Percentiles rank a stretch among this genome's conserved stretches.
Conservation (phyloP, 2,113 vertebrate species). For the Thryonomys swinderianus region DNA sequence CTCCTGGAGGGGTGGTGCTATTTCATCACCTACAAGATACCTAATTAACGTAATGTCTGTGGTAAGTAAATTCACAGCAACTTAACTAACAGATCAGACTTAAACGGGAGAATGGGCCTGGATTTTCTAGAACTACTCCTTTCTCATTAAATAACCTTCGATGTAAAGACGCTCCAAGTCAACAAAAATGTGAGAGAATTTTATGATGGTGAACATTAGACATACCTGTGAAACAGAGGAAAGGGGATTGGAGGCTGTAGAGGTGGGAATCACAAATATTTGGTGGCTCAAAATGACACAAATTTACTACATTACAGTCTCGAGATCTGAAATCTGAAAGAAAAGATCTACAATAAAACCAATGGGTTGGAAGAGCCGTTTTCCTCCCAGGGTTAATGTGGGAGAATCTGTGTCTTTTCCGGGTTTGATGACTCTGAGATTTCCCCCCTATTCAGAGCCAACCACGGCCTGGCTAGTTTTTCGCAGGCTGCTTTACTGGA, state of each 20-base stretch:
- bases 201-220: neutral
- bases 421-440: neutral
- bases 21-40: too few species aligned
- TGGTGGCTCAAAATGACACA: neutral
- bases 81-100: neutral
- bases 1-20: too few species aligned
- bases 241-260: neutral
- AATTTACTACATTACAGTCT: neutral
- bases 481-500: neutral
- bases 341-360: neutral
- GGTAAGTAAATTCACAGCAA: neutral
- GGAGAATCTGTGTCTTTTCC: neutral
- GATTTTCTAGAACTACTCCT: neutral
- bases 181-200: neutral
- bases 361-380: neutral
- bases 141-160: neutral
- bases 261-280: neutral
- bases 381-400: neutral
- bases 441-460: constrained; percentile 43
- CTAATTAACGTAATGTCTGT: too few species aligned
- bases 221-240: neutral
- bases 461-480: neutral
- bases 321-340: neutral
- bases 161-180: neutral
- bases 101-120: neutral